A percentile compares a stretch with the other conserved stretches of the same genome.
These are phyloP conservation scores for Tinea semifulvella DNA, from an alignment of 2,888 invertebrate genomes.

Conservation along the genomic window DNA sequence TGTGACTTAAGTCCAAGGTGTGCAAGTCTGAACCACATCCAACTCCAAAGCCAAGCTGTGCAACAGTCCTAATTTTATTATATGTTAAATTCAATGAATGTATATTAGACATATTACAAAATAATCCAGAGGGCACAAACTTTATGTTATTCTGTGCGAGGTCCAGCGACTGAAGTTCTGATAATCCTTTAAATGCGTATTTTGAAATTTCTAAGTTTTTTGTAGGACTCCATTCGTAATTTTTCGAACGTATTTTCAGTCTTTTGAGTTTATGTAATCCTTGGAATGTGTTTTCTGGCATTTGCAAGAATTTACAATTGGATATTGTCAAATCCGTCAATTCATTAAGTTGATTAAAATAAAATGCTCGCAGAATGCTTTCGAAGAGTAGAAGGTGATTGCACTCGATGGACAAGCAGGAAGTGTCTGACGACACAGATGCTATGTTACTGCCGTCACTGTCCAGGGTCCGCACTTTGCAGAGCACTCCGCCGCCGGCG, in stretches of 20 bases:
- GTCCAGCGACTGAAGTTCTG: conserved; percentile 81
- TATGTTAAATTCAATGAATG: conserved; percentile 85
- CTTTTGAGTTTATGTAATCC: conserved; percentile 82
- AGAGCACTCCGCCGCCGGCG: conserved; percentile 68
- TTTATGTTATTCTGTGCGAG: conserved; percentile 86
- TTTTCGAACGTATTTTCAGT: conserved; percentile 80
- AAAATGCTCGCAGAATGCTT: conserved; percentile 76
- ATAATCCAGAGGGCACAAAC: conserved; percentile 79
- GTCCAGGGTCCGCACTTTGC: conserved; percentile 76
- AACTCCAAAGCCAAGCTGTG: conserved; percentile 75
- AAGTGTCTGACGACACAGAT: conserved; percentile 72
- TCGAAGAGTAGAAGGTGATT: conserved; percentile 81
- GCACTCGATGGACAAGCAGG: conserved; percentile 78
- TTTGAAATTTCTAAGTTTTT: conserved; percentile 78
- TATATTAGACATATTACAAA: conserved; percentile 82
- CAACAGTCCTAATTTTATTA: conserved; percentile 82
- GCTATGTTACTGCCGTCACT: conserved; percentile 72
- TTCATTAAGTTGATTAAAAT: conserved; percentile 76
- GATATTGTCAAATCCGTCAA: conserved; percentile 79
- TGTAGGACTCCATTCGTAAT: conserved; percentile 80
- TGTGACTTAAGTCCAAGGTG: conserved; percentile 81
- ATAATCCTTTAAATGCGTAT: conserved; percentile 78
- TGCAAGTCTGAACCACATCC: conserved; percentile 76
- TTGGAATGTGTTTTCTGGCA: conserved; percentile 81
- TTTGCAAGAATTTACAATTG: conserved; percentile 80